Percentiles rank a stretch among this genome's conserved stretches.
Evolutionary conservation across 2,797 vertebrate species (phyloP).

Genomic region (Yasuhikotakia modesta): DNA sequence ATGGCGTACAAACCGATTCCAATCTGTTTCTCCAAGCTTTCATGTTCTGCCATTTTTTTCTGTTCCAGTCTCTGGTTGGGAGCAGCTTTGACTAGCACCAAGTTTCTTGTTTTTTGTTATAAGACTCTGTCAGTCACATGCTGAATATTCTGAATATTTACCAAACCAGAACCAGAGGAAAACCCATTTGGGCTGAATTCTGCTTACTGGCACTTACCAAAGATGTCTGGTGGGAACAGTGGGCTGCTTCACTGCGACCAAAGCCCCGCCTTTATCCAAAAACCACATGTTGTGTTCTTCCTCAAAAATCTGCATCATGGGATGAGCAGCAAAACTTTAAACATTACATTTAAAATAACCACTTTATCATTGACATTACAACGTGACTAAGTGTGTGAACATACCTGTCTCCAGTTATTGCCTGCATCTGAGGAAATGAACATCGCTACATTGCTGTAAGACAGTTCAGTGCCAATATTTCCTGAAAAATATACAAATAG

Average conservation of each 20-base stretch:
- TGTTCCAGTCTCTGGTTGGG: neutral
- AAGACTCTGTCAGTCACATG: neutral
- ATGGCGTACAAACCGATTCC: slow-evolving; percentile 25
- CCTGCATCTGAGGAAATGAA: slow-evolving; percentile 94
- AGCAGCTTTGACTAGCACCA: slow-evolving; percentile 8
- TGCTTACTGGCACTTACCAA: neutral
- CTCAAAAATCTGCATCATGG: slow-evolving; percentile 87
- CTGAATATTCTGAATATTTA: neutral
- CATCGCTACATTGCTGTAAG: slow-evolving; percentile 88
- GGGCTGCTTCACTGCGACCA: slow-evolving; percentile 89
- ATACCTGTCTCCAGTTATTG: slow-evolving; percentile 97
- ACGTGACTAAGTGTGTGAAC: neutral
- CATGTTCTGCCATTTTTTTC: slow-evolving; percentile 1
- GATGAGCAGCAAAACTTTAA: neutral
- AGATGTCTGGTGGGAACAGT: slow-evolving; percentile 52
- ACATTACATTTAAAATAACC: neutral
- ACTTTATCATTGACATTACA: neutral
- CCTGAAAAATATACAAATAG: slow-evolving; percentile 72
- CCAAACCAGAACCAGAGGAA: neutral
- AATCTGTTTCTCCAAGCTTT: slow-evolving; percentile 23
- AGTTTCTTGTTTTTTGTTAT: slow-evolving; percentile 60
- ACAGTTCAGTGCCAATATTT: slow-evolving; percentile 91
- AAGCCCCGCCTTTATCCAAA: slow-evolving; percentile 93
- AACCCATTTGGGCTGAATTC: neutral
- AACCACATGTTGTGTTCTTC: slow-evolving; percentile 98